phyloP scores from a whole-genome alignment of 2,797 vertebrate species.

The Notolepis coatsorum region DNA sequence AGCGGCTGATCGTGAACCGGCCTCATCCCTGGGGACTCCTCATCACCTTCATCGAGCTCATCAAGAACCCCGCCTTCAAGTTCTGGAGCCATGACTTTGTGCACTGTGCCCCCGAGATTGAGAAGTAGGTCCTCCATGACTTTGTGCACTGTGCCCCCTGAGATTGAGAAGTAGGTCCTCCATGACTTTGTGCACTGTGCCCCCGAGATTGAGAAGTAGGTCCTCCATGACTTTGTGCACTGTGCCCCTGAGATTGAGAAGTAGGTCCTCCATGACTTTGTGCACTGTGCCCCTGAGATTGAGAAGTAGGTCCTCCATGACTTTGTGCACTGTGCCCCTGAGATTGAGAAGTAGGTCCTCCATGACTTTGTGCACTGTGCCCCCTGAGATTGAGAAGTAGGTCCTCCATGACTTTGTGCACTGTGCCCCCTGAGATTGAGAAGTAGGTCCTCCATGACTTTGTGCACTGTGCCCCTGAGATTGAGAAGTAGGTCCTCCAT shows the following conservation, averaged over 20 bases:
- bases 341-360: constrained; percentile 96
- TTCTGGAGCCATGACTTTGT: constrained; percentile 99
- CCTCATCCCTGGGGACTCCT: constrained; percentile 99
- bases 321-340: constrained; percentile 98
- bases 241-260: constrained; percentile 99
- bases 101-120: constrained; percentile 98
- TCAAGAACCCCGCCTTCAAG: constrained; percentile 99
- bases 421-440: constrained; percentile 98
- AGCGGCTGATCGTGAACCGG: constrained; percentile 98
- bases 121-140: constrained; percentile 91
- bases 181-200: constrained; percentile 99
- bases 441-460: constrained; percentile 96
- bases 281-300: constrained; percentile 99
- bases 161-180: constrained; percentile 96
- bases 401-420: constrained; percentile 96
- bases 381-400: constrained; percentile 99
- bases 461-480: constrained; percentile 99
- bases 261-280: constrained; percentile 95
- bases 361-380: constrained; percentile 99
- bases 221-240: constrained; percentile 95
- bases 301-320: constrained; percentile 96
- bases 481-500: constrained; percentile 95
- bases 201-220: constrained; percentile 99
- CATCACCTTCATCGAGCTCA: constrained; percentile 99
- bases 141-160: constrained; percentile 99